Evolutionary conservation across 2,888 invertebrate species (phyloP).

Genomic region (Trachelus tabidus): DNA sequence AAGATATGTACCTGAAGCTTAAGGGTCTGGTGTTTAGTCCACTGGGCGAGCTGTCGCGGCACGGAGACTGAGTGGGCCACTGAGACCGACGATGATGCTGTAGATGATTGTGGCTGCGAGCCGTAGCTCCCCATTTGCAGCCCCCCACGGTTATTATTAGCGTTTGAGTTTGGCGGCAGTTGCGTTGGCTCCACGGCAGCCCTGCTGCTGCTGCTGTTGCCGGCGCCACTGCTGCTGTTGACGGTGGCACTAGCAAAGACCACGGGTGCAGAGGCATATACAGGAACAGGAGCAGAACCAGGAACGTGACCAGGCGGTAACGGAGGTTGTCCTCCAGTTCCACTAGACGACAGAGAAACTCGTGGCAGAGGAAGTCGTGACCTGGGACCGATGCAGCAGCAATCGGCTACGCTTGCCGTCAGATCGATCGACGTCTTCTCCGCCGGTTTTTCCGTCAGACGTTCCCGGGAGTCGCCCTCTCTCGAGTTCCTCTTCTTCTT

Average conservation of each 20-base stretch:
- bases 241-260: conserved; percentile 22
- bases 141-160: conserved; percentile 62
- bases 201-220: conserved; percentile 25
- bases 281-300: conserved; percentile 20
- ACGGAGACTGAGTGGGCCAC: conserved; percentile 48
- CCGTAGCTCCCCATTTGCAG: conserved; percentile 46
- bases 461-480: conserved; percentile 52
- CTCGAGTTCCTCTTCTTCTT: conserved; percentile 41
- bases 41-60: conserved; percentile 57
- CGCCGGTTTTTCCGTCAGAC: conserved; percentile 41
- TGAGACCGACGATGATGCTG: conserved; percentile 33
- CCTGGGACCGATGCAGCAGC: conserved; percentile 60
- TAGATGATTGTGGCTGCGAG: conserved; percentile 23
- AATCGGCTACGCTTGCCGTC: conserved; percentile 49
- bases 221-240: conserved; percentile 28
- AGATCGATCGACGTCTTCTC: conserved; percentile 39
- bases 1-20: conserved; percentile 53
- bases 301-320: conserved; percentile 9
- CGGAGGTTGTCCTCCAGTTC: conserved; percentile 13
- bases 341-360: conserved; percentile 30
- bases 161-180: conserved; percentile 49
- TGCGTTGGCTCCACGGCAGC: conserved; percentile 34
- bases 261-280: conserved; percentile 24
- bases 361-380: conserved; percentile 53
- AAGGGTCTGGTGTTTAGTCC: conserved; percentile 62